Conservation (phyloP, 1,140 invertebrate species). For the Drosophila biarmipes region DNA sequence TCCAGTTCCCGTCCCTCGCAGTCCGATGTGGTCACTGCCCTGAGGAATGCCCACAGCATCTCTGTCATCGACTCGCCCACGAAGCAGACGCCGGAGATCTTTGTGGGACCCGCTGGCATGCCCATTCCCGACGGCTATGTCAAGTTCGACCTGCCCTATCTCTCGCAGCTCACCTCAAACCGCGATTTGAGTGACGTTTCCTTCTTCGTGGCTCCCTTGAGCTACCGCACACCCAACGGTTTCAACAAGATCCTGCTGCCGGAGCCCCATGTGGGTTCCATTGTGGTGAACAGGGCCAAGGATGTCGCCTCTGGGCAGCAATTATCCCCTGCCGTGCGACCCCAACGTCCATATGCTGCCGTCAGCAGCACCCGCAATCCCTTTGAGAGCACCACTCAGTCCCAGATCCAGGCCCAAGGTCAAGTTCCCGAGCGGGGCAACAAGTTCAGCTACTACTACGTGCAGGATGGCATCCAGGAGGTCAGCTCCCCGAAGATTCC, state of each 20-base stretch:
- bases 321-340: constrained; percentile 30
- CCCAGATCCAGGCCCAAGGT: constrained; percentile 1
- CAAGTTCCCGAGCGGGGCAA: constrained; percentile 63
- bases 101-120: constrained; percentile 91
- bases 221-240: constrained; percentile 91
- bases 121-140: constrained; percentile 89
- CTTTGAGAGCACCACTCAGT: constrained; percentile 62
- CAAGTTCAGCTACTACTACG: constrained; percentile 78
- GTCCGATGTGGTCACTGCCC: constrained; percentile 88
- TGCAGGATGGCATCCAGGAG: constrained; percentile 79
- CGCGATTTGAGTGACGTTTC: constrained; percentile 90
- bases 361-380: constrained; percentile 62
- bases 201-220: constrained; percentile 93
- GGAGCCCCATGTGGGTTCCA: constrained; percentile 92
- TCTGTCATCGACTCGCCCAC: constrained; percentile 90
- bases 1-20: constrained; percentile 86
- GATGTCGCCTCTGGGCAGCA: constrained; percentile 39
- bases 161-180: constrained; percentile 89
- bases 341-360: constrained; percentile 47
- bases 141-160: constrained; percentile 92
- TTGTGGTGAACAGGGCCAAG: constrained; percentile 87
- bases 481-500: constrained; percentile 67
- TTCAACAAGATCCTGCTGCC: constrained; percentile 93
- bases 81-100: constrained; percentile 89
- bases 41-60: constrained; percentile 90